A percentile compares a stretch with the other conserved stretches of the same genome.
Evolutionary conservation across 2,113 vertebrate genomes (phyloP).

Genomic region (Pelmatolapia mariae): DNA sequence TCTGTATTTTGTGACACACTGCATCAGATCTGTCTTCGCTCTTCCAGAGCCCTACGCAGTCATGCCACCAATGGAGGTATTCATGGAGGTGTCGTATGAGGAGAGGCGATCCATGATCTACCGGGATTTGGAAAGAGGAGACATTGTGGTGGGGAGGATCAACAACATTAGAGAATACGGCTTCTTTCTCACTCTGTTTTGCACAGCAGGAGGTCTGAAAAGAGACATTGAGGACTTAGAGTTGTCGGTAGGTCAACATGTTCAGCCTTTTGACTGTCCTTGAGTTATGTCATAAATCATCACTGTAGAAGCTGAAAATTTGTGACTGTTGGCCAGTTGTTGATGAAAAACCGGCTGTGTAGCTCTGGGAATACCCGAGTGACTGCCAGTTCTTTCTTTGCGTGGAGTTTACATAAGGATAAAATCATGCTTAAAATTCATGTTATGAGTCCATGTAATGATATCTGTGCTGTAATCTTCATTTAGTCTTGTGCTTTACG

Average conservation of each 20-base stretch:
- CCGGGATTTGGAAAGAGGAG: constrained; percentile 87
- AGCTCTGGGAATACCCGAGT: background rate
- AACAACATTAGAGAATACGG: constrained; percentile 93
- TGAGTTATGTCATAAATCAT: background rate
- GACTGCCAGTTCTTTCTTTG: background rate
- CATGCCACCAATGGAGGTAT: constrained; percentile 91
- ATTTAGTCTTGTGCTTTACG: background rate
- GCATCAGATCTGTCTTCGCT: background rate
- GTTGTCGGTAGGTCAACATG: constrained; percentile 76
- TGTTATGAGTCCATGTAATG: background rate
- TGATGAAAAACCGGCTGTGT: background rate
- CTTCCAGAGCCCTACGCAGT: constrained; percentile 82
- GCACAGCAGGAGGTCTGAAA: constrained; percentile 79
- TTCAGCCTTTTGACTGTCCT: background rate
- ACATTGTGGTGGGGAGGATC: constrained; percentile 88
- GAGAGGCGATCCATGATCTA: constrained; percentile 86
- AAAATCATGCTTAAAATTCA: background rate
- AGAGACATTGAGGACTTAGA: constrained; percentile 89
- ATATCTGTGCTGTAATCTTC: background rate
- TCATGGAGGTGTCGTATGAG: constrained; percentile 86
- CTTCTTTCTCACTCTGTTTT: constrained; percentile 93
- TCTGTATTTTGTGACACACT: background rate
- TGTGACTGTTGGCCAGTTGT: background rate
- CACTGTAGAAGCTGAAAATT: background rate
- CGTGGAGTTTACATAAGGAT: background rate